phyloP scores from a whole-genome alignment of 2,797 vertebrate species.

The Odontamblyopus lacepedii region DNA sequence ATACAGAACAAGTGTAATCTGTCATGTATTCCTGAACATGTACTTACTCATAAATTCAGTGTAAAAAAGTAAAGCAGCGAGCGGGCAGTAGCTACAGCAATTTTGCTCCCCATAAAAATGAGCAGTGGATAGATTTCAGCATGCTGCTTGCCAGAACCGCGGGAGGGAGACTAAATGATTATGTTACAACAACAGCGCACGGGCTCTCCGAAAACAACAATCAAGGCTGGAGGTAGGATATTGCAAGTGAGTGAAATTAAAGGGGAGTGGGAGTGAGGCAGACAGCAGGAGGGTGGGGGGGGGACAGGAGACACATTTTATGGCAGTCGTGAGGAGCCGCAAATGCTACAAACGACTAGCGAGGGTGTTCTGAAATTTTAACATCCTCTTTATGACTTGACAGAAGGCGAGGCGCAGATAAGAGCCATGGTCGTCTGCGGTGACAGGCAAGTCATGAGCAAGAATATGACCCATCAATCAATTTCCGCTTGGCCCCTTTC shows the following conservation, averaged over 20 bases:
- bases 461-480: slow-evolving; percentile 40
- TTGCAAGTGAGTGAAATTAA: slow-evolving; percentile 56
- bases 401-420: slow-evolving; percentile 30
- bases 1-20: slow-evolving; percentile 57
- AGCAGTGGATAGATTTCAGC: slow-evolving; percentile 63
- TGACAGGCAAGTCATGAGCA: slow-evolving; percentile 35
- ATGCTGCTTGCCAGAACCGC: slow-evolving; percentile 59
- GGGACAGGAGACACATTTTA: slow-evolving; percentile 46
- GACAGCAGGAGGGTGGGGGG: slow-evolving; percentile 25
- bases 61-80: slow-evolving; percentile 31
- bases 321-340: slow-evolving; percentile 37
- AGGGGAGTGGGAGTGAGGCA: slow-evolving; percentile 54
- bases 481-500: slow-evolving; percentile 19
- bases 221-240: slow-evolving; percentile 54
- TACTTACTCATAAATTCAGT: slow-evolving; percentile 41
- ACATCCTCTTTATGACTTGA: slow-evolving; percentile 38
- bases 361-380: slow-evolving; percentile 33
- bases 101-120: slow-evolving; percentile 64
- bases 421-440: slow-evolving; percentile 21
- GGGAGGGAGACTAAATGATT: slow-evolving; percentile 73
- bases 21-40: slow-evolving; percentile 35
- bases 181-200: slow-evolving; percentile 64
- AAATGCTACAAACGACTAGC: slow-evolving; percentile 13
- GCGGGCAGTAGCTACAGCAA: slow-evolving; percentile 46
- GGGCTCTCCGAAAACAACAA: slow-evolving; percentile 62